These are phyloP conservation scores for Pogonocherus hispidulus DNA, from an alignment of 2,888 invertebrate genomes.

Conservation along the genomic window DNA sequence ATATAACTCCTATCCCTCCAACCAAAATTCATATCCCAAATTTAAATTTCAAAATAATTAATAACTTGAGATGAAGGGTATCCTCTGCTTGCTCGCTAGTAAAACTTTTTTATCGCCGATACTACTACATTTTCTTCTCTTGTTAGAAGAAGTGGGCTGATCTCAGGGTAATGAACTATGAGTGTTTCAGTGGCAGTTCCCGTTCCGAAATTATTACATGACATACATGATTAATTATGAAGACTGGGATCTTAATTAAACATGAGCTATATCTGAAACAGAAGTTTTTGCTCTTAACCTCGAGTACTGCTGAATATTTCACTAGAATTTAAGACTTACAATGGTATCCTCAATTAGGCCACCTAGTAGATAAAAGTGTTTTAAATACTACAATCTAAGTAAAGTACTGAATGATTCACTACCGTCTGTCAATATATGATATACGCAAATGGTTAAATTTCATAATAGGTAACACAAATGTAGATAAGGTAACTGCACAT, in stretches of 20 bases:
- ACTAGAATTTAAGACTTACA: neutral
- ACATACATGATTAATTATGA: conserved; percentile 26
- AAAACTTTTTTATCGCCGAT: neutral
- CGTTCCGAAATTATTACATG: conserved; percentile 21
- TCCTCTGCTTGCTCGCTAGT: neutral
- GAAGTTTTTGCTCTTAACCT: conserved; percentile 2
- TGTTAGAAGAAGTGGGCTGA: neutral
- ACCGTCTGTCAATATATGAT: no score
- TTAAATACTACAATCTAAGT: no score
- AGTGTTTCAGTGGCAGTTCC: conserved; percentile 19
- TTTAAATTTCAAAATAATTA: conserved; percentile 6
- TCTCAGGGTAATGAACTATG: conserved; percentile 25
- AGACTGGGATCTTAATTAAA: conserved; percentile 26
- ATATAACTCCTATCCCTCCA: neutral
- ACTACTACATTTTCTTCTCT: neutral
- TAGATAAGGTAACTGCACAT: no score
- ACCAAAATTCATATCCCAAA: neutral
- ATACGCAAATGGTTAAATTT: no score
- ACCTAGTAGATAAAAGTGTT: neutral
- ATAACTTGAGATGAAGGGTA: neutral
- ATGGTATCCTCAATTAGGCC: neutral
- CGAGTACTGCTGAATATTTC: neutral
- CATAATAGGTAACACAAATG: no score
- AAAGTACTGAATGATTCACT: no score
- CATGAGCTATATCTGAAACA: conserved; percentile 12